Evolutionary conservation across 2,797 vertebrate genomes (phyloP), one percentile per base, ranked within the genome.

Genomic region (Sylvia borin): DNA sequence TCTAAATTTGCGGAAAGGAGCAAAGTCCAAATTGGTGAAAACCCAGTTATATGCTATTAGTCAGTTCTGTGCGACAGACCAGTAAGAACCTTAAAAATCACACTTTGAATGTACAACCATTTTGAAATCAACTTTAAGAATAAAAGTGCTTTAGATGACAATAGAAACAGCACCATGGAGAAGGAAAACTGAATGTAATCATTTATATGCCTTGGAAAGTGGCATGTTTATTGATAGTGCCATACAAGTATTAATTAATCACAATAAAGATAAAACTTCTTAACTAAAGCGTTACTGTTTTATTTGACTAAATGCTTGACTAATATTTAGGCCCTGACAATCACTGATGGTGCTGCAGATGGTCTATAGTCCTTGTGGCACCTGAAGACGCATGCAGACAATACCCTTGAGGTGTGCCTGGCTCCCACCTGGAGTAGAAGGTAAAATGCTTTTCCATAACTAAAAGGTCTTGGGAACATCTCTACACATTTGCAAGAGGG

Each of bases 321-420:
- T 43, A 68, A 38, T 3, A 9, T 21, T 53, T 34, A 64, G 22
- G 9, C 10, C 42, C 62, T 48, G n/a, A 65, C 51, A 43, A 34
- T 66, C 13, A 10, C 55, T 47, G 62, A 70, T 31, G 24, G 11
- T 83, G 79, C 47, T 54, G 53, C 1, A 3, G 58, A 54, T 42
- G 27, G 38, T 36, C 47, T 86, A 60, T 64, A 74, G 45, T 38
- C 42, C 61, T 48, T 48, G 10, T 45, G 66, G 62, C 16, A 78
- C 13, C 31, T 20, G 34, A 71, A 40, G 70, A 57, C 5, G 36
- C 1, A 0, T 2, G 55, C 26, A 73, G 43, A 42, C 22, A 61
- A 68, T 1, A 5, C 0, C 3, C 45, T 48, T 54, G 47, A 68
- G 22, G 42, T 51, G 15, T 1, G 2, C 57, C 40, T 8, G 51